A percentile compares a stretch with the other conserved stretches of the same genome.
Conservation (phyloP, 2,113 vertebrate species). For the Dissostichus mawsoni region DNA sequence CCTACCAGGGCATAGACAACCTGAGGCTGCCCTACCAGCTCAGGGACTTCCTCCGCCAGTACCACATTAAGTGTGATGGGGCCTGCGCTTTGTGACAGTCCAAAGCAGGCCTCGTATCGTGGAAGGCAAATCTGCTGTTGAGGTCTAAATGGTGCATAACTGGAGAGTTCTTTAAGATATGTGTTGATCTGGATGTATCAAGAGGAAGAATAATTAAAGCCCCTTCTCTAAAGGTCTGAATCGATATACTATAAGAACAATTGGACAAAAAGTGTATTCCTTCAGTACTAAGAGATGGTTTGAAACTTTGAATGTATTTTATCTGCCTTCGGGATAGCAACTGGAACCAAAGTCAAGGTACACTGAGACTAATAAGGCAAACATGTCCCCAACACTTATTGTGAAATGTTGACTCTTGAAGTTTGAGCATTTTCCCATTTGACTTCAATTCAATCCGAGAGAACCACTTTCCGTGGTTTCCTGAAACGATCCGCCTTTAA, state of each 20-base stretch:
- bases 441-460: neutral
- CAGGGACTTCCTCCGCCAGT: conserved; percentile 94
- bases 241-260: neutral
- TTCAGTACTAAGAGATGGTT: neutral
- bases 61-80: conserved; percentile 90
- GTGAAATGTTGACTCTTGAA: conserved; percentile 1
- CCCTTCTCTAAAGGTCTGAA: neutral
- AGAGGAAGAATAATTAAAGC: neutral
- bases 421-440: neutral
- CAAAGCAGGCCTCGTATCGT: neutral
- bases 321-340: neutral
- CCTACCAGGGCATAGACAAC: conserved; percentile 90
- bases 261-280: neutral
- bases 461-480: no score
- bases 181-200: neutral
- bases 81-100: conserved; percentile 72
- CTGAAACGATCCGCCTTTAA: neutral
- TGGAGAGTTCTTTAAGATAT: neutral
- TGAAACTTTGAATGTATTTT: neutral
- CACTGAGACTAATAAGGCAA: neutral
- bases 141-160: neutral
- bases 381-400: neutral
- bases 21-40: conserved; percentile 91
- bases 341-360: neutral
- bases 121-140: neutral